Conservation (phyloP, 2,113 vertebrate species). For the Macheiramphus alcinus region DNA sequence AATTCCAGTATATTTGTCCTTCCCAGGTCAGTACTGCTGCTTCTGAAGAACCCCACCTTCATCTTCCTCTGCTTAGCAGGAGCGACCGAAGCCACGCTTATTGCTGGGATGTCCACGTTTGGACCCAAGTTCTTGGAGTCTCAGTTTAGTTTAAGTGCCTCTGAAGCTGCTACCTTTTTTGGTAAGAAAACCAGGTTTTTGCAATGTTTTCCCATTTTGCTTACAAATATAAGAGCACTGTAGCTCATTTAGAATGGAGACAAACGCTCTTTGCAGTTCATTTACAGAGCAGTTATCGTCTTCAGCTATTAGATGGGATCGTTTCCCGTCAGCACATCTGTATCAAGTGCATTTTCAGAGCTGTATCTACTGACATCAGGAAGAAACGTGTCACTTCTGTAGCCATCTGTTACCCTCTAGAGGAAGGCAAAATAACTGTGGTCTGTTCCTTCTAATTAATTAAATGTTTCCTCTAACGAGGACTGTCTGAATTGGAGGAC, state of each 20-base stretch:
- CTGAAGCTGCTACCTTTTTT: conserved; percentile 90
- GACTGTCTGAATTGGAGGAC: background rate
- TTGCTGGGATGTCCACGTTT: conserved; percentile 93
- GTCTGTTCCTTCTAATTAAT: background rate
- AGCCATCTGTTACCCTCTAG: conserved; percentile 36
- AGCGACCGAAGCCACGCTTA: conserved; percentile 90
- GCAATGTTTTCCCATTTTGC: background rate
- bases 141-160: conserved; percentile 93
- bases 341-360: background rate
- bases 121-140: conserved; percentile 95
- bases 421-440: background rate
- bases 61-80: conserved; percentile 91
- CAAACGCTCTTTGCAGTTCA: background rate
- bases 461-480: background rate
- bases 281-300: background rate
- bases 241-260: background rate
- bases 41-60: conserved; percentile 91
- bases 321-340: background rate
- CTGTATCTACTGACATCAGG: background rate
- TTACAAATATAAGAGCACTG: background rate
- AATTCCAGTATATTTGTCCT: background rate
- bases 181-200: conserved; percentile 73
- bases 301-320: background rate
- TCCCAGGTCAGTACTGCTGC: conserved; percentile 81
- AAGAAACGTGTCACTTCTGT: background rate